phyloP scores from a whole-genome alignment of 2,113 vertebrate species.

The Paradisaea rubra region DNA sequence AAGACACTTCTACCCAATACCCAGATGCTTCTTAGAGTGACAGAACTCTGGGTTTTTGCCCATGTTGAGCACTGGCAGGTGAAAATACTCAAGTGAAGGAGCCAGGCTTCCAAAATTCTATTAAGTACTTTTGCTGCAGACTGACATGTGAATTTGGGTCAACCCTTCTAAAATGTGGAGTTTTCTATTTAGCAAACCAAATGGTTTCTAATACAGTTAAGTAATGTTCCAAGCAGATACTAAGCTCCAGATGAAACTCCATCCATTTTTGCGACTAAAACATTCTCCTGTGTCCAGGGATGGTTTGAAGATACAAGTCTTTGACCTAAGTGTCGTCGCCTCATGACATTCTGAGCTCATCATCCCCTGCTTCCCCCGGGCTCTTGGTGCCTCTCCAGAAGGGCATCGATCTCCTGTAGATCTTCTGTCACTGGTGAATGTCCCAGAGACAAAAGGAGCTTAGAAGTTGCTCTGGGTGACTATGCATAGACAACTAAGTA shows the following conservation, averaged over 20 bases:
- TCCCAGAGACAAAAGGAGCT: background rate
- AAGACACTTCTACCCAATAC: background rate
- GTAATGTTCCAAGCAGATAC: background rate
- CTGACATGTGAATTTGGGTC: background rate
- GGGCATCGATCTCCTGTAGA: background rate
- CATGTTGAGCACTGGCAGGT: background rate
- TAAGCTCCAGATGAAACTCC: background rate
- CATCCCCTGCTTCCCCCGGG: accelerated
- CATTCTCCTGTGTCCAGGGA: accelerated
- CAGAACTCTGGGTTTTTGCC: background rate
- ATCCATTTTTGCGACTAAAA: background rate
- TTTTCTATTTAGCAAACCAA: background rate
- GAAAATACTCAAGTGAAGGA: background rate
- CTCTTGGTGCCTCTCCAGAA: background rate
- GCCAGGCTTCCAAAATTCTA: background rate
- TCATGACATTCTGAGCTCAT: background rate
- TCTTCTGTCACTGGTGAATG: background rate
- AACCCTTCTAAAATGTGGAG: background rate
- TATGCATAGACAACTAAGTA: background rate
- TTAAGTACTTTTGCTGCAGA: background rate
- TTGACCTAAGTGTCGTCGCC: background rate
- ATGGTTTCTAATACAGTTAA: background rate
- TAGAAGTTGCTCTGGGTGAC: background rate
- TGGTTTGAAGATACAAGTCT: background rate
- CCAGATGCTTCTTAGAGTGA: background rate